These are phyloP conservation scores for Autographa pulchrina DNA, from an alignment of 2,888 invertebrate genomes.

Conservation along the genomic window DNA sequence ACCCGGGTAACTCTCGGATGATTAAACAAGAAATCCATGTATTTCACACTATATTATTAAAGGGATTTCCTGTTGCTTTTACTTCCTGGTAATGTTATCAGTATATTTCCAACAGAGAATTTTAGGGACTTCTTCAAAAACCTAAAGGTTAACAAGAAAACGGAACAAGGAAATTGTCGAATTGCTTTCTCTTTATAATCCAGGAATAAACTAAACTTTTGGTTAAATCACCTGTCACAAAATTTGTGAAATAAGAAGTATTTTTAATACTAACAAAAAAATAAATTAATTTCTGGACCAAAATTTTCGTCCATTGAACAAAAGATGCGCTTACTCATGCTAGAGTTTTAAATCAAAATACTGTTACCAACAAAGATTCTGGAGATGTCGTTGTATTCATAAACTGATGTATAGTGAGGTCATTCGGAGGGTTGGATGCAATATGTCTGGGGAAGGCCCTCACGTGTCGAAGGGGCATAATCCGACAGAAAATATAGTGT, in stretches of 20 bases:
- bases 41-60: constrained; percentile 41
- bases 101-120: neutral
- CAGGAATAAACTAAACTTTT: too few species aligned
- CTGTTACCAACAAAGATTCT: constrained; percentile 55
- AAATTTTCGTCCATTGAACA: too few species aligned
- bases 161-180: neutral
- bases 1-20: constrained; percentile 46
- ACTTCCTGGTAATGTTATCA: neutral
- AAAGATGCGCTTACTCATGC: neutral
- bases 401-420: constrained; percentile 83
- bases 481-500: constrained; percentile 80
- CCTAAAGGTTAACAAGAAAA: neutral
- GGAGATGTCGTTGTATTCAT: constrained; percentile 74
- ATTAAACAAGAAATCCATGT: constrained; percentile 57
- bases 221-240: too few species aligned
- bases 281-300: too few species aligned
- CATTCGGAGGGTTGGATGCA: constrained; percentile 78
- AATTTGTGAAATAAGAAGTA: too few species aligned
- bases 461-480: constrained; percentile 85
- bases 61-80: constrained; percentile 1
- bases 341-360: constrained; percentile 32
- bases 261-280: too few species aligned
- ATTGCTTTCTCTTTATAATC: constrained; percentile 3
- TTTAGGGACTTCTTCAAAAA: neutral
- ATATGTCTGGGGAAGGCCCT: constrained; percentile 80